Conservation (phyloP, 1,140 invertebrate species). For the Eubasilissa regina region DNA sequence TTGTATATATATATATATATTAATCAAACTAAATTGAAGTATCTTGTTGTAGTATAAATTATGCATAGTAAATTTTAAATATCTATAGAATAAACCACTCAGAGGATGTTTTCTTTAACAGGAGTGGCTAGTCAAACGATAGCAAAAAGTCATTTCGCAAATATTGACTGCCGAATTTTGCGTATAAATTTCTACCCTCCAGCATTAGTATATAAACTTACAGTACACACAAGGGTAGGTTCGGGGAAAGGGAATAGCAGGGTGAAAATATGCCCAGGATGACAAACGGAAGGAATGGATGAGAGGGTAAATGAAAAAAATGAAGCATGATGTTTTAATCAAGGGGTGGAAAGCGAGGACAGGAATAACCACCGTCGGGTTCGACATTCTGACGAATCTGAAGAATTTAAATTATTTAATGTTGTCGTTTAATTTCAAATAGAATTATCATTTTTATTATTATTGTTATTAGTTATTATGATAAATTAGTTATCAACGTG, state of each 20-base stretch:
- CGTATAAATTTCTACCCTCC: conserved; percentile 15
- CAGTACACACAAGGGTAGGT: not conserved
- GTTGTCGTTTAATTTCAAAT: too few relatives aligned
- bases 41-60: too few relatives aligned
- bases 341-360: conserved; percentile 36
- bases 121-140: conserved; percentile 21
- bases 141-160: conserved; percentile 53
- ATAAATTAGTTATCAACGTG: too few relatives aligned
- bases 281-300: conserved; percentile 52
- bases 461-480: too few relatives aligned
- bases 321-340: conserved; percentile 60
- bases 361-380: not conserved
- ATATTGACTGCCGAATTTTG: conserved; percentile 56
- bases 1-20: too few relatives aligned
- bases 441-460: too few relatives aligned
- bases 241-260: not conserved
- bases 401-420: too few relatives aligned
- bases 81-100: not conserved
- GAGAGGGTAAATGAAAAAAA: conserved; percentile 55
- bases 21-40: conserved; percentile 3
- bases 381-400: too few relatives aligned
- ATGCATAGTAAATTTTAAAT: conserved; percentile 15
- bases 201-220: not conserved
- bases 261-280: not conserved
- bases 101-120: conserved; percentile 11